Evolutionary conservation across 2,888 invertebrate genomes (phyloP), one percentile per base, ranked within the genome.

Genomic region (Halictus ligatus): DNA sequence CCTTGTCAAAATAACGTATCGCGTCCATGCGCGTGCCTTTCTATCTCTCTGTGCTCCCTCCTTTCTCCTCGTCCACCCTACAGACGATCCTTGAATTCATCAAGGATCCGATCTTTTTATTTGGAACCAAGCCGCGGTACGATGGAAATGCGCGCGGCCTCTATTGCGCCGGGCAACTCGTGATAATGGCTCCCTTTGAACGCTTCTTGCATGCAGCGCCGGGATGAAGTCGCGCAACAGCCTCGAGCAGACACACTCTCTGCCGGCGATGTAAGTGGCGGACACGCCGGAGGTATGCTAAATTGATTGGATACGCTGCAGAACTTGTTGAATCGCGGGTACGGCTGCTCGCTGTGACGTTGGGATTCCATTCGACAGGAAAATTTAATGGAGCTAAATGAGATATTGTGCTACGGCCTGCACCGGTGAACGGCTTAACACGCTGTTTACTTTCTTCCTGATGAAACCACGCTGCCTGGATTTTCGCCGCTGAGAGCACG

Each of bases 1-100:
- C 71, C 80, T 74, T 75, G 87, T 84, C 87, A 83, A 86, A 81
- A 86, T 85, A 86, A 84, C 75, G 72, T 60, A 80, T 78, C 71
- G 75, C 48, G 35, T 67, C 4, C 43, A 15, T 67, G 58, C 29
- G 25, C 60, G 67, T 13, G 64, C 69, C 43, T 48, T 10, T 18
- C 13, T 60, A 18, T 54, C 46, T 71, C 71, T 29, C 58, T 10
- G 13, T 15, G 15, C 6, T 1, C 15, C 1, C 25, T 13, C 13
- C 60, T n/a, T 13, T 6, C 60, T 60, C 13, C 13, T 60, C 1
- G 13, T 54, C 54, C 2, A 21, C 54, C 21, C 10, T 21, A 1
- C 67, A 18, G 35, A 8, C 67, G 29, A 67, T 67, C 29, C 67
- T 50, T 67, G 50, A 50, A 67, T 67, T 67, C 54, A n/a, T 48